phyloP scores from a whole-genome alignment of 2,888 invertebrate species.

The Eupsilia transversa region DNA sequence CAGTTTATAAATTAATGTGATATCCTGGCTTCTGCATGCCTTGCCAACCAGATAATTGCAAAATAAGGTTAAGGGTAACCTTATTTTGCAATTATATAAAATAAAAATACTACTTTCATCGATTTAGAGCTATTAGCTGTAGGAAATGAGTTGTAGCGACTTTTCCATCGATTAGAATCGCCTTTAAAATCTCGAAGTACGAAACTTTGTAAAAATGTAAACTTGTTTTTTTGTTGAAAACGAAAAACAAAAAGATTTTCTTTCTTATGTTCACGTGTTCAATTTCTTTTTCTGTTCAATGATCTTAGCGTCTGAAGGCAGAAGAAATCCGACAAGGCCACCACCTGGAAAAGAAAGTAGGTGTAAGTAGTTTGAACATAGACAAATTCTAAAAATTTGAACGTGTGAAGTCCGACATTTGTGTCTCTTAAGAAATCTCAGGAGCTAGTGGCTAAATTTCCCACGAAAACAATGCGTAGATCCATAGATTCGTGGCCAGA shows the following conservation, averaged over 20 bases:
- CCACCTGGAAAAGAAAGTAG: conserved; percentile 75
- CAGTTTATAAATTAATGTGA: not conserved
- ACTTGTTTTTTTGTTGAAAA: not conserved
- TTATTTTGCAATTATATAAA: not conserved
- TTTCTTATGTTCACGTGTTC: conserved; percentile 16
- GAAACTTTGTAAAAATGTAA: not conserved
- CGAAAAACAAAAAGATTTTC: not conserved
- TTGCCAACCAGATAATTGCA: not conserved
- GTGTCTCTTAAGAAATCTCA: too few relatives aligned
- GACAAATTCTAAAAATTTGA: too few relatives aligned
- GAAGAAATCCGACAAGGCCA: conserved; percentile 76
- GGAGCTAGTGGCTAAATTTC: too few relatives aligned
- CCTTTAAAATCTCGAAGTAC: conserved; percentile 13
- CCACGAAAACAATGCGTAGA: too few relatives aligned
- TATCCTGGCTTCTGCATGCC: not conserved
- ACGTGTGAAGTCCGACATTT: too few relatives aligned
- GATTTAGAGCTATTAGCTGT: not conserved
- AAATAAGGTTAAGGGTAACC: too few relatives aligned
- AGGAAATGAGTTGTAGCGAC: not conserved
- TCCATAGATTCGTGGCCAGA: too few relatives aligned
- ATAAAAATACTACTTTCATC: not conserved
- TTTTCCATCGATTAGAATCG: not conserved
- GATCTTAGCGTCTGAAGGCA: conserved; percentile 75
- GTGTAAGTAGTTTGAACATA: not conserved
- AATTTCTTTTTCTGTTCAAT: conserved; percentile 39